Base-by-base conservation (phyloP, 1,140 invertebrate genomes). In the Drosophila azteca region DNA sequence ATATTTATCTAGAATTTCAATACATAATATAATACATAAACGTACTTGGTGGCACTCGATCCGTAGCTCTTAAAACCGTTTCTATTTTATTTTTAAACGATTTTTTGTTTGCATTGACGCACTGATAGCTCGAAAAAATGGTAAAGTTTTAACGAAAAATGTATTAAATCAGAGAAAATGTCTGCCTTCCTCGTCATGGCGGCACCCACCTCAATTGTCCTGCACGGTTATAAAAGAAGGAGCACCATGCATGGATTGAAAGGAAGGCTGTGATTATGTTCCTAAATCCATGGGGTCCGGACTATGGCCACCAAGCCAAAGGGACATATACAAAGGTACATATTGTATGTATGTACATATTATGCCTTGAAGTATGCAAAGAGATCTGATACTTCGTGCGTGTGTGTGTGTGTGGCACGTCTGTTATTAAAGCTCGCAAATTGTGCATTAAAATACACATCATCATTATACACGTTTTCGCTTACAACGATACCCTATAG, bases 381-480 rank as follows among this genome's bases (percentile, higher is more conserved):
- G 2, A 20, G 43, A 59, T 7, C 22, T 59, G 57, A n/a, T 60
- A 26, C 15, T 29, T 6, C n/a, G 22, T 43, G 15, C 15, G 15
- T 39, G 45, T 39, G 15, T 41, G 24, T 48, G 53, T 59, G 49
- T 51, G 15, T 39, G 45, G n/a, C 20, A 11, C 26, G 69, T 24
- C 51, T 57, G 64, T 31, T 74, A 46, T 73, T 73, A 63, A 64
- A 73, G 69, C 44, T 58, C 70, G 41, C 69, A 73, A 74, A 65
- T 65, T 75, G 71, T 48, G 64, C 53, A 77, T 82, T 66, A 73
- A 77, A 69, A 79, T 71, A 80, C 63, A 80, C 75, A 77, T 84
- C 63, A 80, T 84, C 80, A 79, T 84, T 67, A 79, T 65, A 76
- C 65, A 63, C 70, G 45, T 49, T 74, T 73, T 57, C 50, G 49